Conservation (phyloP, 2,113 vertebrate genomes). For the Synodontis membranacea region DNA sequence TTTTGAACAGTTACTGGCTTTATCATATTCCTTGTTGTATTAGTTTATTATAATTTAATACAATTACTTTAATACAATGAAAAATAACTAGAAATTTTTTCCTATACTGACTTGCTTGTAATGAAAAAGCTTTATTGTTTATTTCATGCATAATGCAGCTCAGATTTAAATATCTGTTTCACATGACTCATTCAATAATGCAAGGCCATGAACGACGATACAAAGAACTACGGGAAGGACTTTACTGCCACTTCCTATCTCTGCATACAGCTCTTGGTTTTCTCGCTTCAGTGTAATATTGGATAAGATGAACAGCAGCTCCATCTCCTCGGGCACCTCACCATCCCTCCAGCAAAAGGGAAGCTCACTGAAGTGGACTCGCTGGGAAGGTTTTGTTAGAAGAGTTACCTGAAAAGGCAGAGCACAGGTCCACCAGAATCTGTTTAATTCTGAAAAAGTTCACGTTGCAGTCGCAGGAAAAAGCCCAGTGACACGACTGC, state of each 20-base stretch:
- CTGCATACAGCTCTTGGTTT: constrained; percentile 63
- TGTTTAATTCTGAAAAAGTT: background rate
- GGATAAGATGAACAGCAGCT: constrained; percentile 73
- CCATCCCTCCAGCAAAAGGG: constrained; percentile 68
- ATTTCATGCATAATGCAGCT: background rate
- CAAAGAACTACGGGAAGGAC: constrained; percentile 72
- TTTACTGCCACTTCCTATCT: constrained; percentile 50
- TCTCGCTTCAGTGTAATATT: constrained; percentile 70
- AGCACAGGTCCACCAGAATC: background rate
- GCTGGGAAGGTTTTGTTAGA: constrained; percentile 60
- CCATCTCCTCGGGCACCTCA: constrained; percentile 66
- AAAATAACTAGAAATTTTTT: no score
- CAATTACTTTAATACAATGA: background rate
- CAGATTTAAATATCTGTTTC: background rate
- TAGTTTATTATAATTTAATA: no score
- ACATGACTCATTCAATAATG: constrained; percentile 61
- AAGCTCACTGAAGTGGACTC: constrained; percentile 59
- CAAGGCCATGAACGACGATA: constrained; percentile 75
- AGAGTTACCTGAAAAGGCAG: constrained; percentile 65
- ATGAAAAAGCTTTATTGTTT: background rate
- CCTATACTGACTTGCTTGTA: background rate
- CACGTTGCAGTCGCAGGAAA: background rate
- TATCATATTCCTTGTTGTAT: background rate
- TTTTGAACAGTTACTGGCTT: background rate
- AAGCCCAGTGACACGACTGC: background rate